Conservation (phyloP, 2,888 invertebrate genomes). For the Pelosia muscerda region DNA sequence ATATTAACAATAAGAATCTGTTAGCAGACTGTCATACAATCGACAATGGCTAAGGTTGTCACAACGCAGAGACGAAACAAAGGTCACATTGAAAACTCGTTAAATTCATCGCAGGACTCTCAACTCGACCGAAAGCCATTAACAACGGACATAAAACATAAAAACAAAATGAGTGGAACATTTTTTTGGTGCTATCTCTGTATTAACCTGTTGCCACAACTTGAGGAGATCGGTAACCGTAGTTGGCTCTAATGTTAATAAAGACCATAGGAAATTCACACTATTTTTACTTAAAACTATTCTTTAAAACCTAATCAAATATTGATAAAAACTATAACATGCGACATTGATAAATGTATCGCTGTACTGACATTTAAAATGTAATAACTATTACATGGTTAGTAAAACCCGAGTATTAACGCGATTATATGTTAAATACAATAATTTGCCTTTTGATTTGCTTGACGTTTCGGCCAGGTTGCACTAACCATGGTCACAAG, state of each 20-base stretch:
- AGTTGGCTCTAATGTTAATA: neutral
- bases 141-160: conserved; percentile 21
- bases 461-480: too few relatives aligned
- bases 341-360: neutral
- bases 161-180: conserved; percentile 13
- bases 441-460: too few relatives aligned
- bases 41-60: conserved; percentile 67
- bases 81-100: conserved; percentile 62
- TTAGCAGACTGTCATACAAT: conserved; percentile 48
- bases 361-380: neutral
- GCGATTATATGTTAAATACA: too few relatives aligned
- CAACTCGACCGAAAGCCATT: conserved; percentile 31
- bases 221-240: neutral
- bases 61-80: conserved; percentile 56
- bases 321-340: too few relatives aligned
- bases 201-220: conserved; percentile 13
- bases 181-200: conserved; percentile 15
- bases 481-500: too few relatives aligned
- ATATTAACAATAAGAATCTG: conserved; percentile 47
- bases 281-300: neutral
- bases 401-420: too few relatives aligned
- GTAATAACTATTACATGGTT: too few relatives aligned
- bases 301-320: neutral
- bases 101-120: conserved; percentile 34
- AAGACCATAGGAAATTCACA: neutral